Evolutionary conservation across 1,140 invertebrate genomes (phyloP), one percentile per base, ranked within the genome.

Genomic region (Druon quercuslanigerum): DNA sequence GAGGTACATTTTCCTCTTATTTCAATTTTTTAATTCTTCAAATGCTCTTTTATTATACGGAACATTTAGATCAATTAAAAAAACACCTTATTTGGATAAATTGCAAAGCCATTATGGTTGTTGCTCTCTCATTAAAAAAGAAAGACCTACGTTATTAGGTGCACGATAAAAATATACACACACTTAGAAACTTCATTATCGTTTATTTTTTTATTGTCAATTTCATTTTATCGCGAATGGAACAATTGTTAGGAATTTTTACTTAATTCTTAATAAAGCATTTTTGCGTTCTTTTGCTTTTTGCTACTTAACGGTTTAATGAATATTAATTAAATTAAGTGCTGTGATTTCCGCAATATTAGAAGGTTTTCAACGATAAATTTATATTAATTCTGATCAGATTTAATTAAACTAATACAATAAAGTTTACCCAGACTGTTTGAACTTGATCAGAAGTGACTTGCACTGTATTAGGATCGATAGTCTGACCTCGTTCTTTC

Each of bases 371-470:
- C 1, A 8, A 46, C 7, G 4, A 33, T 46, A 46, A 7, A 46
- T 46, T 11, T 9, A 46, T 1, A 11, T 9, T 11, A 46, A 46
- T 46, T 46, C 4, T 11, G 7, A 46, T 46, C 11, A 46, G 40
- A 25, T 14, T 33, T 33, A 16, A 60, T 33, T 66, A 14, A 12
- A 16, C 33, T 40, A n/a, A 40, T 40, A n/a, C 4, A 40, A 66
- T 13, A 56, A 19, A 56, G 54, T 8, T 9, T 2, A 46, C 13
- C 14, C 60, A 40, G n/a, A 66, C 60, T 33, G 17, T 25, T 66
- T 66, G 60, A 66, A 66, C 33, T 66, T 66, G 60, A 66, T 66
- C 33, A 60, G 57, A 60, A 60, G 19, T 57, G 13, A 60, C 57
- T 60, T 20, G 19, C 20, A 60, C 33, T 40, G 60, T 56, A 17